phyloP scores from a whole-genome alignment of 1,140 invertebrate genomes.

The Ditylenchus dipsaci region DNA sequence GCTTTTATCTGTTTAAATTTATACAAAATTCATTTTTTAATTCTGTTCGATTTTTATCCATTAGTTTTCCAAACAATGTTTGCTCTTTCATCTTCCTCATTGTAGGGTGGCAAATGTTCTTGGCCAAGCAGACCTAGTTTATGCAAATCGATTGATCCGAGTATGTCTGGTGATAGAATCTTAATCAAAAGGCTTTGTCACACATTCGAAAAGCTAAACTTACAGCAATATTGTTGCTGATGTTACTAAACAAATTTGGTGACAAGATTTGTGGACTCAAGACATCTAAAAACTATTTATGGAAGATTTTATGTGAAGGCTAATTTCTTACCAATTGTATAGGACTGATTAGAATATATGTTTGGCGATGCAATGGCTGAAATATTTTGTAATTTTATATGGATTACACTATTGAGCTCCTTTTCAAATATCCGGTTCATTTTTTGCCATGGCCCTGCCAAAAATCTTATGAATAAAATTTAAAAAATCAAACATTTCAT shows the following conservation, averaged over 20 bases:
- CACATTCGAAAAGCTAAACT: neutral
- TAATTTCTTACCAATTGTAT: neutral
- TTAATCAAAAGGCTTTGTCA: neutral
- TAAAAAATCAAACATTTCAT: no score
- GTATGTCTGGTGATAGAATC: neutral
- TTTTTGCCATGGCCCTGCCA: no score
- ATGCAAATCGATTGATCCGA: neutral
- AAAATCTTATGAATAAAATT: no score
- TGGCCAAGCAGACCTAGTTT: neutral
- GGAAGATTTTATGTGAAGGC: neutral
- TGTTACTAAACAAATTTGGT: neutral
- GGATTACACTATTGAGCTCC: neutral
- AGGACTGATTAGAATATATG: conserved; percentile 10
- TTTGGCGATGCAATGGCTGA: conserved; percentile 16
- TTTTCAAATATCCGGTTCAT: neutral
- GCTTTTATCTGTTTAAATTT: no score
- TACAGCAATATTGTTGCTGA: neutral
- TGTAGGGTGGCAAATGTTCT: neutral
- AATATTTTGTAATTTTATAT: neutral
- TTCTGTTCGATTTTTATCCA: no score
- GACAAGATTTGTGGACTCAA: neutral
- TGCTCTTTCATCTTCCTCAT: neutral
- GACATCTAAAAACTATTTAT: neutral
- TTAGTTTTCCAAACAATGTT: neutral
- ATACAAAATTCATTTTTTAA: no score